Evolutionary conservation across 2,797 vertebrate genomes (phyloP).

Genomic region (Crenichthys baileyi): DNA sequence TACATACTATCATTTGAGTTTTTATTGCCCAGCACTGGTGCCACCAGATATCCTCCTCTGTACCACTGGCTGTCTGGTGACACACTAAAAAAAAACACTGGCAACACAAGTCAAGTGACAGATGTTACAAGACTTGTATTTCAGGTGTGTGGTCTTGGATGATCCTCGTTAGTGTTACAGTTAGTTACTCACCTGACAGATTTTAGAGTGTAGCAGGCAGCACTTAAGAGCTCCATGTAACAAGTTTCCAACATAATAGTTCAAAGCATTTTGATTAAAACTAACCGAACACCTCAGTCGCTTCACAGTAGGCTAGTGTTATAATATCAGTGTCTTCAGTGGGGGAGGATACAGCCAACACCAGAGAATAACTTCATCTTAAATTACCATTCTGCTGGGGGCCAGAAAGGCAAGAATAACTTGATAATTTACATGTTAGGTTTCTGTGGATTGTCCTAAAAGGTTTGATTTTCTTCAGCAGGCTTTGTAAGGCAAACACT

Average conservation of each 20-base stretch:
- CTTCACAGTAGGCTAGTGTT: slow-evolving; percentile 16
- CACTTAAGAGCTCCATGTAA: slow-evolving; percentile 28
- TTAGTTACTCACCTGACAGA: slow-evolving; percentile 10
- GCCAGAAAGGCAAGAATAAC: slow-evolving; percentile 47
- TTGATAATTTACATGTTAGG: slow-evolving; percentile 48
- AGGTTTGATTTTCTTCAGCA: slow-evolving; percentile 13
- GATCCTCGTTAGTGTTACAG: slow-evolving; percentile 10
- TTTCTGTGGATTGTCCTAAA: slow-evolving; percentile 51
- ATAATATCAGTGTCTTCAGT: slow-evolving; percentile 14
- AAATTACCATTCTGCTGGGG: slow-evolving; percentile 48
- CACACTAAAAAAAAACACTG: slow-evolving; percentile 41
- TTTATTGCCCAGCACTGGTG: slow-evolving; percentile 34
- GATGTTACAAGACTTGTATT: slow-evolving; percentile 49
- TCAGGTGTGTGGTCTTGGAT: slow-evolving; percentile 37
- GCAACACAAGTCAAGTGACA: slow-evolving; percentile 60
- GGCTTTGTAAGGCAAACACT: slow-evolving; percentile 36
- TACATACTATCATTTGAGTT: slow-evolving; percentile 29
- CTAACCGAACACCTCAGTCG: slow-evolving; percentile 19
- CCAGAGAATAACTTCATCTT: slow-evolving; percentile 36
- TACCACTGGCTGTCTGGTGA: slow-evolving; percentile 33
- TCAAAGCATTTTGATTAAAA: slow-evolving; percentile 51
- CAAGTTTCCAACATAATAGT: slow-evolving; percentile 43
- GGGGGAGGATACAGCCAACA: slow-evolving; percentile 29
- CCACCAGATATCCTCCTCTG: slow-evolving; percentile 38
- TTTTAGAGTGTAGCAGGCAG: slow-evolving; percentile 21